Base-by-base conservation (phyloP, 2,797 vertebrate genomes). In the Peromyscus eremicus region DNA sequence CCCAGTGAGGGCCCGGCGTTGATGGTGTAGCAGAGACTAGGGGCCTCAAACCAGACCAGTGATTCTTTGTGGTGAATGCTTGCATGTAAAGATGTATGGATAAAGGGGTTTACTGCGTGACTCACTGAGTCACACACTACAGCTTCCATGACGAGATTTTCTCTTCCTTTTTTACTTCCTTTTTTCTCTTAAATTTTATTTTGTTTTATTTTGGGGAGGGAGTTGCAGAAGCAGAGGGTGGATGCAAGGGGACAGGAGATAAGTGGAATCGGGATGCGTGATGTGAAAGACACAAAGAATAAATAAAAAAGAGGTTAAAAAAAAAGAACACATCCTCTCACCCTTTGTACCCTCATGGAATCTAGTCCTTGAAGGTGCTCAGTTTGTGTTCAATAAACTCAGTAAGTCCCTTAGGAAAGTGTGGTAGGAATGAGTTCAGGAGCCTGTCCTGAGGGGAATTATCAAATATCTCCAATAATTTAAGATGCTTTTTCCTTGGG, bases 371-470 rank as follows among this genome's bases (percentile, higher is more conserved):
- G 57, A 70, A 46, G 80, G 10, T 92, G 4, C 76, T 66, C 34
- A 43, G 0, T 95, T 19, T 84, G 43, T 94, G 19, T 25, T 95
- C 46, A 81, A 71, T 96, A 49, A 95, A 76, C 73, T 77, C 46
- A 43, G 21, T 93, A 86, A 93, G 37, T 91, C 93, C 32, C 55
- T 93, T 68, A 81, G 87, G 76, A 94, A 94, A 94, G 64, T 32
- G 29, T 95, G n/a, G 94, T 89, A 81, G 62, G 21, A 80, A 66
- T 92, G 32, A 83, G 84, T 92, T 6, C 49, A 91, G 73, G 89
- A 85, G 3, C 49, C 57, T 49, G 81, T 14, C 16, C 90, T 77
- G 87, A 79, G 94, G 66, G 73, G 43, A 92, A 91, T 76, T 52
- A 40, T 2, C 37, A 66, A 71, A 82, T 62, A 62, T 34, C 11